These are phyloP conservation scores for Orchestes rusci DNA, from an alignment of 2,888 invertebrate genomes.

Conservation along the genomic window DNA sequence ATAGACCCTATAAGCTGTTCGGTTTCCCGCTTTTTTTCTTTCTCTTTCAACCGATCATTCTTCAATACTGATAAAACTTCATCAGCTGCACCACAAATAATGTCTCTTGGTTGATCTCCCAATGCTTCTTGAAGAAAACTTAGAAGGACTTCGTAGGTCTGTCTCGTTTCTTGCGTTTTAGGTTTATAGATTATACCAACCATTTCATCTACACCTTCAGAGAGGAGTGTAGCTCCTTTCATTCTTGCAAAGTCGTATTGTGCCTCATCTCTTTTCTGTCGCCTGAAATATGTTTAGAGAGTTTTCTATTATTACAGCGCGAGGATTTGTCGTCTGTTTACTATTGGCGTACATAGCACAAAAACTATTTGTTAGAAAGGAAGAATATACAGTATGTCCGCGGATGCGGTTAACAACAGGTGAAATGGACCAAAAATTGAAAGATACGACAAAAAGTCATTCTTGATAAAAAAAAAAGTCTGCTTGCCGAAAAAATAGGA, in stretches of 20 bases:
- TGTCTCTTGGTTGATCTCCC: constrained; percentile 94
- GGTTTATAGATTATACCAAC: constrained; percentile 94
- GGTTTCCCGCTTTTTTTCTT: constrained; percentile 87
- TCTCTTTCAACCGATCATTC: constrained; percentile 89
- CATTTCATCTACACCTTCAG: constrained; percentile 86
- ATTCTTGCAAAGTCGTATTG: constrained; percentile 86
- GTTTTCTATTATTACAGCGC: too few species aligned
- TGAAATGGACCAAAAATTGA: too few species aligned
- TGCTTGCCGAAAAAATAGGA: too few species aligned
- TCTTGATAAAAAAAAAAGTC: too few species aligned
- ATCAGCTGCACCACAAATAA: constrained; percentile 98
- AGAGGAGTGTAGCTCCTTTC: constrained; percentile 77
- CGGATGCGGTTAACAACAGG: too few species aligned
- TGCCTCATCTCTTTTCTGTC: constrained; percentile 87
- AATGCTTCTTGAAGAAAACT: constrained; percentile 96
- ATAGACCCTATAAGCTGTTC: constrained; percentile 71
- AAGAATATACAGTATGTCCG: too few species aligned
- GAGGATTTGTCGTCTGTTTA: too few species aligned
- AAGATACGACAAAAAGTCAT: too few species aligned
- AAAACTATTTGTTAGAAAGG: too few species aligned
- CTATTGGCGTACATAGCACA: too few species aligned
- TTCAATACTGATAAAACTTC: constrained; percentile 93
- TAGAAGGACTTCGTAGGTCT: constrained; percentile 92
- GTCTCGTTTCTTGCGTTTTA: constrained; percentile 94
- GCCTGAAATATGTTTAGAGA: too few species aligned